Evolutionary conservation across 1,140 invertebrate species (phyloP), one percentile per base, ranked within the genome.

Genomic region (Metaphire vulgaris): DNA sequence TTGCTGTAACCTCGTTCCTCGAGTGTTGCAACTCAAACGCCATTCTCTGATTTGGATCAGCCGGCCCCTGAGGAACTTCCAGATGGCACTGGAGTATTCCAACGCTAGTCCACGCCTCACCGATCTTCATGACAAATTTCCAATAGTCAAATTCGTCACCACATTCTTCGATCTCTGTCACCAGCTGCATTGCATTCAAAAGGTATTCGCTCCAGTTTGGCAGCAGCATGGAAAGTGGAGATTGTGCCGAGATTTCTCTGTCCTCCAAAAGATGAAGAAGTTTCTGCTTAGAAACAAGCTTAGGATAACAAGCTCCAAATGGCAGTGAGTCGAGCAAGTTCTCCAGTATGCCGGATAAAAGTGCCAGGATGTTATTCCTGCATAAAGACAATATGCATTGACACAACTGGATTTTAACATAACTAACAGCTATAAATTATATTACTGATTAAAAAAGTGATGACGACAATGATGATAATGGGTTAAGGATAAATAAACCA

Each of bases 31-130:
- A 72, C 79, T 83, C 83, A 0, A 85, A 77, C 1, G 74, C 69
- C 12, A 79, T 29, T 76, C 84, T 83, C 21, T 83, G 80, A 14
- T 84, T 80, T 21, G 86, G 86, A 78, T 87, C 86, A 12, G 85
- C 82, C 69, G 82, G 80, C 12, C 81, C 81, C 33, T 77, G 72
- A 21, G 85, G 84, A 28, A 79, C 79, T 67, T 84, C 69, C 28
- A 84, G 72, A 32, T 78, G 70, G 28, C 77, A 76, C 31, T 80
- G 78, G 14, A 82, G 68, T 64, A 81, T 72, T 41, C 83, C 83
- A 15, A 83, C 72, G 69, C 79, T 75, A 21, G 81, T 80, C 80
- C 82, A 80, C 41, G 41, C 41, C 41, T 56, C 41, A 21, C 41
- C 41, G 41, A 56, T 6, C 41, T 12, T 56, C 41, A 56, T 56